Evolutionary conservation across 2,888 invertebrate species (phyloP).

Genomic region (Eristalis arbustorum): DNA sequence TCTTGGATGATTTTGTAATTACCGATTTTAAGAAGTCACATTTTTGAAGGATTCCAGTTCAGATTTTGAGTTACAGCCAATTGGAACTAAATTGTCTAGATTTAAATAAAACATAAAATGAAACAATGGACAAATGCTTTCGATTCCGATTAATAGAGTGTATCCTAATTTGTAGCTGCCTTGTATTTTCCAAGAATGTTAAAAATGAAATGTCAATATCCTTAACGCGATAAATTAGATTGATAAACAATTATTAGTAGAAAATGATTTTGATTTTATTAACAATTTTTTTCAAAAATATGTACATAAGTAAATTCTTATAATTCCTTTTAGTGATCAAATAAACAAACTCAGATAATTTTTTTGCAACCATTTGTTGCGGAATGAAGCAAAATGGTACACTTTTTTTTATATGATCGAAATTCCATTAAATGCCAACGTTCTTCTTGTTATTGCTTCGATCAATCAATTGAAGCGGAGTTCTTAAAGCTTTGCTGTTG

Average conservation of each 20-base stretch:
- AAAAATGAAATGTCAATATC: not conserved
- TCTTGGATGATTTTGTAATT: constrained; percentile 15
- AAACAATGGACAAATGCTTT: constrained; percentile 22
- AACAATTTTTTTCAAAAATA: constrained; percentile 42
- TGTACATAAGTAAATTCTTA: constrained; percentile 20
- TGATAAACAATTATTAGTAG: constrained; percentile 24
- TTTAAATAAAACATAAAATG: constrained; percentile 42
- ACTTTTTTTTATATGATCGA: constrained; percentile 20
- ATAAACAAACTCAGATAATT: constrained; percentile 7
- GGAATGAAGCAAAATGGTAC: constrained; percentile 46
- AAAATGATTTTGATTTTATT: constrained; percentile 45
- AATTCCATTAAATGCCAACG: constrained; percentile 27
- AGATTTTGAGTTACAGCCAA: constrained; percentile 43
- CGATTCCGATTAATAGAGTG: not conserved
- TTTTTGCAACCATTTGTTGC: constrained; percentile 8
- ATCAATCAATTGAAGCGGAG: constrained; percentile 27
- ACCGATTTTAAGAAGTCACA: constrained; percentile 22
- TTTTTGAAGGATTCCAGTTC: constrained; percentile 38
- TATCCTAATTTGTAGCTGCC: not conserved
- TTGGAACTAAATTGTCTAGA: constrained; percentile 54
- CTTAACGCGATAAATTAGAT: not conserved
- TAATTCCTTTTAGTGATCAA: constrained; percentile 8
- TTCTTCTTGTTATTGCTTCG: constrained; percentile 48
- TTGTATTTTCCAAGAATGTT: constrained; percentile 18
- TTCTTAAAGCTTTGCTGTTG: constrained; percentile 54